These are phyloP conservation scores for Chitala chitala DNA, from an alignment of 2,113 vertebrate species.

Conservation along the genomic window DNA sequence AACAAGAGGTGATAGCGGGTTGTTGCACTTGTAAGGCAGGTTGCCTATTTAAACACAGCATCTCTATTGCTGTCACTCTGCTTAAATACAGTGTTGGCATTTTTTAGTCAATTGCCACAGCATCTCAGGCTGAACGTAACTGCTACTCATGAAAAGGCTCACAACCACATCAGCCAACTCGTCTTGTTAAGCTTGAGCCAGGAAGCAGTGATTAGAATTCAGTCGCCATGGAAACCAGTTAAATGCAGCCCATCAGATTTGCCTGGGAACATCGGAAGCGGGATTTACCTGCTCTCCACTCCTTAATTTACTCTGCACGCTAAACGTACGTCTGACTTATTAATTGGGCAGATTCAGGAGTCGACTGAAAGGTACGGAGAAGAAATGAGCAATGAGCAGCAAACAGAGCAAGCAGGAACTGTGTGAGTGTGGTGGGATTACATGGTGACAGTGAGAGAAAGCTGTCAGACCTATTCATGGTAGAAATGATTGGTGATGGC, in stretches of 20 bases:
- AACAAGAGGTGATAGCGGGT: not conserved
- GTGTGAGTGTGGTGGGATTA: not conserved
- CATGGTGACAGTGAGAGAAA: not conserved
- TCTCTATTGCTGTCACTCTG: constrained; percentile 46
- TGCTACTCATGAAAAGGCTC: constrained; percentile 35
- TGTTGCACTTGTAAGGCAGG: constrained; percentile 38
- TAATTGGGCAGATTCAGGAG: constrained; percentile 2
- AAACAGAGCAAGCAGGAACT: not conserved
- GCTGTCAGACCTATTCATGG: not conserved
- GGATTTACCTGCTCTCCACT: constrained; percentile 15
- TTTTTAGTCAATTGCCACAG: not conserved
- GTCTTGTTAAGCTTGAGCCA: constrained; percentile 63
- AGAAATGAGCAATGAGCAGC: no score
- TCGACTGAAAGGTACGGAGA: not conserved
- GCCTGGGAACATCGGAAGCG: constrained; percentile 73
- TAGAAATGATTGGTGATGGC: not conserved
- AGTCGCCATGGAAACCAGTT: constrained; percentile 95
- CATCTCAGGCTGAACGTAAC: not conserved
- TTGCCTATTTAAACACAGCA: constrained; percentile 35
- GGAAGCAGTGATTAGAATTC: constrained; percentile 76
- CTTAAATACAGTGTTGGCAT: constrained; percentile 1
- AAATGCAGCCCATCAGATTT: constrained; percentile 80
- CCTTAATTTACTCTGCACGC: not conserved
- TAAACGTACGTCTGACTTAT: not conserved
- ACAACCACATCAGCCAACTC: constrained; percentile 59